Evolutionary conservation across 1,140 invertebrate genomes (phyloP).

Genomic region (Pseudomyrmex pallidus): DNA sequence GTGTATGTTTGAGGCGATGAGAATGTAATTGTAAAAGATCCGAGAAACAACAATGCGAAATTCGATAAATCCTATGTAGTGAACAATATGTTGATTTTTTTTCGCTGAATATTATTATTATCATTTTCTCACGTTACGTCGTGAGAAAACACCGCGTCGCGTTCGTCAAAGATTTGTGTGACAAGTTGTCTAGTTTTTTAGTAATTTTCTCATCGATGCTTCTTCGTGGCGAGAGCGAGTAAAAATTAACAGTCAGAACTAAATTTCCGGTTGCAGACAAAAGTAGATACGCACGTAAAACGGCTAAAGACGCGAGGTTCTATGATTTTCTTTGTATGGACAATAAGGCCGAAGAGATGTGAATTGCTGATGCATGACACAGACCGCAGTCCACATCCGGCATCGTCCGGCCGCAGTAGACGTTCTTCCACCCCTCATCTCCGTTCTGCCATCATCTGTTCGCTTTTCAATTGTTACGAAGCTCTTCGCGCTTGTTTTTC

Average conservation of each 20-base stretch:
- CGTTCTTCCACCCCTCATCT: slow-evolving; percentile 71
- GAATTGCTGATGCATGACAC: slow-evolving; percentile 82
- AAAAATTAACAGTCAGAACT: slow-evolving; percentile 46
- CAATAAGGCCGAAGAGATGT: slow-evolving; percentile 65
- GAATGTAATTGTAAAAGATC: slow-evolving; percentile 1
- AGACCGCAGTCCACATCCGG: slow-evolving; percentile 85
- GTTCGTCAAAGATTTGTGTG: neutral
- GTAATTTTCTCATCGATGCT: neutral
- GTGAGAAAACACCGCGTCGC: neutral
- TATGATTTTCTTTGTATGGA: slow-evolving; percentile 64
- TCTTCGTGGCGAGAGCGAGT: slow-evolving; percentile 4
- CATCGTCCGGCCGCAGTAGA: slow-evolving; percentile 72
- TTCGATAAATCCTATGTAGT: neutral
- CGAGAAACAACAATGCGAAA: slow-evolving; percentile 3
- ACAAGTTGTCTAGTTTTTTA: too few species aligned
- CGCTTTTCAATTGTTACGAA: slow-evolving; percentile 73
- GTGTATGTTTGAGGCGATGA: slow-evolving; percentile 36
- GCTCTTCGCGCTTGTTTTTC: slow-evolving; percentile 13
- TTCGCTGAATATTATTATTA: neutral
- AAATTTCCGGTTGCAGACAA: slow-evolving; percentile 51
- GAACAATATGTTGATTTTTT: slow-evolving; percentile 13
- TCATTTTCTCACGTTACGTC: neutral
- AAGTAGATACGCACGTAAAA: neutral
- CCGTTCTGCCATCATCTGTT: slow-evolving; percentile 66
- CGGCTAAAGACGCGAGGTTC: slow-evolving; percentile 60